Evolutionary conservation across 1,140 invertebrate species (phyloP).

Genomic region (Trialeurodes vaporariorum): DNA sequence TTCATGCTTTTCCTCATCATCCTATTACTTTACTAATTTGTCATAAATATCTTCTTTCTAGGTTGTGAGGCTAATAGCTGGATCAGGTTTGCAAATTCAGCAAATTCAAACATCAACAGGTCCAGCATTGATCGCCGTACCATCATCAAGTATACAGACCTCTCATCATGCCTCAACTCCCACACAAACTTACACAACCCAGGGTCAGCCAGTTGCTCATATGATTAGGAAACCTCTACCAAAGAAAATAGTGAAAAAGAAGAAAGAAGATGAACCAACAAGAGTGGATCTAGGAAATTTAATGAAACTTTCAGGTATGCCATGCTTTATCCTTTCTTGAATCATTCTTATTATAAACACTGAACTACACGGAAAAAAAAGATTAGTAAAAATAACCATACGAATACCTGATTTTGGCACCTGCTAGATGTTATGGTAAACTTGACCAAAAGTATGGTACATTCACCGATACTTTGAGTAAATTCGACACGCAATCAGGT

Average conservation of each 20-base stretch:
- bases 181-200: slow-evolving; percentile 11
- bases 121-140: slow-evolving; percentile 37
- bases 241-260: not conserved
- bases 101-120: slow-evolving; percentile 40
- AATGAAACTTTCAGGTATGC: slow-evolving; percentile 41
- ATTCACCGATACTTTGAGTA: no score
- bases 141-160: slow-evolving; percentile 18
- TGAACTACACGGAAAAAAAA: no score
- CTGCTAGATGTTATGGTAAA: no score
- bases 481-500: no score
- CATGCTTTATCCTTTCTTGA: not conserved
- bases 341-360: no score
- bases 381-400: no score
- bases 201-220: not conserved
- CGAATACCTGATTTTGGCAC: no score
- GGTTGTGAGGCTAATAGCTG: slow-evolving; percentile 29
- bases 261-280: slow-evolving; percentile 38
- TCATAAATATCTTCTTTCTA: slow-evolving; percentile 16
- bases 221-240: not conserved
- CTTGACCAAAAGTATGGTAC: no score
- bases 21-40: no score
- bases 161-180: slow-evolving; percentile 9
- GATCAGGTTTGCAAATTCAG: slow-evolving; percentile 36
- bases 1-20: no score
- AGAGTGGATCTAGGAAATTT: slow-evolving; percentile 42